Evolutionary conservation across 2,888 invertebrate species (phyloP), one percentile per base, ranked within the genome.

Genomic region (Noctua janthe): DNA sequence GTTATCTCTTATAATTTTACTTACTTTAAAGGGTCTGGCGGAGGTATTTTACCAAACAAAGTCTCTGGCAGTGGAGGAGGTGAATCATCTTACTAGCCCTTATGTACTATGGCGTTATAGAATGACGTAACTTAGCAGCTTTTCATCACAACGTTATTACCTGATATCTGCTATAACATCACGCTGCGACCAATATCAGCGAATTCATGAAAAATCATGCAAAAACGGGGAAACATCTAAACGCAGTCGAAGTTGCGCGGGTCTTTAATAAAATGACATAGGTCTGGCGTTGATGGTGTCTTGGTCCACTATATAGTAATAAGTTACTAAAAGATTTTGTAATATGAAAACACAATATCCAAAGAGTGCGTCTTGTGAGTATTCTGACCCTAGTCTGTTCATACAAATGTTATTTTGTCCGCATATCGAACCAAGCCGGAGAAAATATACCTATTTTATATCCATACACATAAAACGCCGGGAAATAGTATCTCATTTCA

Each of bases 371-470:
- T 71, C 75, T 77, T 75, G 51, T 71, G 62, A 51, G 43, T 73
- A 81, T 62, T 71, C 62, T 49, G 73, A 59, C 71, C 77, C 71
- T 72, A 67, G 76, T 76, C 74, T 72, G 35, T 67, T 76, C 76
- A 71, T 71, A 79, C 74, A 84, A 84, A 87, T 86, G 83, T 86
- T 83, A 84, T 88, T 87, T 83, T 79, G 71, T 80, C 74, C 75
- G 73, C 72, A 72, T 76, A 71, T 83, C 73, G 79, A 47, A 72
- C 76, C 64, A 73, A 80, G 76, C 47, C 70, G 71, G 64, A 66
- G 51, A 78, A 87, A 87, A 80, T 82, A 82, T 81, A 82, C 83
- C 79, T 78, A 74, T 71, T 80, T 83, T 71, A 75, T 86, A 74
- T 71, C 71, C 67, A 77, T 79, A 76, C 71, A 87, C 82, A 80